Conservation (phyloP, 2,888 invertebrate species). For the Acleris emargana region DNA sequence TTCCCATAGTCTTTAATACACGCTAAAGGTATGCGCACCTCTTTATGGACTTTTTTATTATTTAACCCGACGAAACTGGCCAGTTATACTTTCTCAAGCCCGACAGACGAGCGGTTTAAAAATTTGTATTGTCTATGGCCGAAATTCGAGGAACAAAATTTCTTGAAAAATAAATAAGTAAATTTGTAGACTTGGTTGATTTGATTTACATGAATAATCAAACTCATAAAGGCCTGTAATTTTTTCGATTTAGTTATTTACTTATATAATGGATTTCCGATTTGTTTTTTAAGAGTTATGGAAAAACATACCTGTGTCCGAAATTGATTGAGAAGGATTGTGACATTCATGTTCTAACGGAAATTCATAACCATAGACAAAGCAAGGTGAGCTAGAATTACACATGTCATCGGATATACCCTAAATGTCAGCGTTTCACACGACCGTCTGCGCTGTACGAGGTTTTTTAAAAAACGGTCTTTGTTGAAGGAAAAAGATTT, state of each 20-base stretch:
- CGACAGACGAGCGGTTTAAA: constrained; percentile 36
- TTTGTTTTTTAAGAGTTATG: too few species aligned
- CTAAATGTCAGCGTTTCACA: constrained; percentile 31
- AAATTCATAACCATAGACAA: constrained; percentile 1
- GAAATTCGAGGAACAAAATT: not conserved
- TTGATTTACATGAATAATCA: too few species aligned
- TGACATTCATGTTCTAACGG: too few species aligned
- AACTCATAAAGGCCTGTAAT: too few species aligned
- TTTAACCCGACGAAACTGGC: constrained; percentile 37
- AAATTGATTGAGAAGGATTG: too few species aligned
- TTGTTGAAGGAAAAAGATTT: constrained; percentile 63
- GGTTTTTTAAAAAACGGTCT: constrained; percentile 56
- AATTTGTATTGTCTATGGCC: not conserved
- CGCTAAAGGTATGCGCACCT: constrained; percentile 44
- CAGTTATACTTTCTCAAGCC: constrained; percentile 43
- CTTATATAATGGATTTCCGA: too few species aligned
- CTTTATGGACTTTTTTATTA: constrained; percentile 41
- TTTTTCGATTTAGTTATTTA: too few species aligned
- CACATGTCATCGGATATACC: not conserved
- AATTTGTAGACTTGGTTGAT: too few species aligned
- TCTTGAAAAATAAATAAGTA: too few species aligned
- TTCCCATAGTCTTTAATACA: constrained; percentile 56
- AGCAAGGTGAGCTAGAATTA: not conserved
- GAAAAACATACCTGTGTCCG: too few species aligned
- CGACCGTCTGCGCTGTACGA: constrained; percentile 48